phyloP scores from a whole-genome alignment of 2,888 invertebrate genomes.

The Papilio demoleus region DNA sequence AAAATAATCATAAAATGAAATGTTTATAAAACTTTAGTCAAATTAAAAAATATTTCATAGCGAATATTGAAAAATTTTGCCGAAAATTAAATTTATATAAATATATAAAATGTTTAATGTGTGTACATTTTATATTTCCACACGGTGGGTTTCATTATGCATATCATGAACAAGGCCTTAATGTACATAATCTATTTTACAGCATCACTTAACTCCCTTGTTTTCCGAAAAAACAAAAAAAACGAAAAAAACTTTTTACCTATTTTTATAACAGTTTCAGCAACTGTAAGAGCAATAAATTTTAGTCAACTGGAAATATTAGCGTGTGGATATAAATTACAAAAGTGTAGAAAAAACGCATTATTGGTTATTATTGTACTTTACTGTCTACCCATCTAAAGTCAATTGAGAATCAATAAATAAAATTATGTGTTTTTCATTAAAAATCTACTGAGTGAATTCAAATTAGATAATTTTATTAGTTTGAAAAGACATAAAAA shows the following conservation, averaged over 20 bases:
- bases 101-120: slow-evolving; percentile 4
- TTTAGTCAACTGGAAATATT: not conserved
- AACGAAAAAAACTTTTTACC: not conserved
- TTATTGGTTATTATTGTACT: slow-evolving; percentile 26
- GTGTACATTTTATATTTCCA: slow-evolving; percentile 9
- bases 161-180: not conserved
- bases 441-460: not conserved
- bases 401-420: not conserved
- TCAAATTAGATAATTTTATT: too few relatives aligned
- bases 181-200: not conserved
- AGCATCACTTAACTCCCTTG: too few relatives aligned
- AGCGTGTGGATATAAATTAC: not conserved
- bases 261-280: too few relatives aligned
- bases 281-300: too few relatives aligned
- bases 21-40: not conserved
- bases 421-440: not conserved
- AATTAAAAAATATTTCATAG: not conserved
- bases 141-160: slow-evolving; percentile 20
- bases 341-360: not conserved
- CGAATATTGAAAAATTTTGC: too few relatives aligned
- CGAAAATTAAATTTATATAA: not conserved
- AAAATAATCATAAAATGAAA: not conserved
- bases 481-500: not conserved
- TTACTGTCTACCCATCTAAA: slow-evolving; percentile 14
- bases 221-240: not conserved